Evolutionary conservation across 1,140 invertebrate species (phyloP).

Genomic region (Pogonomyrmex barbatus): DNA sequence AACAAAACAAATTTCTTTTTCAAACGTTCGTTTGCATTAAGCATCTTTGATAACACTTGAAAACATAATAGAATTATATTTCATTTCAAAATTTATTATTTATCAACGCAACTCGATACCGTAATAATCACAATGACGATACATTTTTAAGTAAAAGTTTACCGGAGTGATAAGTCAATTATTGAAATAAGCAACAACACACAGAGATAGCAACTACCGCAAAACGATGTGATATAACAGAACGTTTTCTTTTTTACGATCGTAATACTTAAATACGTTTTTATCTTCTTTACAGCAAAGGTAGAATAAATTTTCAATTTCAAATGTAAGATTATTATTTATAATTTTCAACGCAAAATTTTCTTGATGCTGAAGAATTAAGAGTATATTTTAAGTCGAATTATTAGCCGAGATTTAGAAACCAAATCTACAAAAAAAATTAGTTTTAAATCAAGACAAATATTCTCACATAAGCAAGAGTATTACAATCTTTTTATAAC

Average conservation of each 20-base stretch:
- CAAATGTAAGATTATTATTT: background rate
- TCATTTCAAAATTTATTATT: background rate
- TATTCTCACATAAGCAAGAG: too few species aligned
- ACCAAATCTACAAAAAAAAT: background rate
- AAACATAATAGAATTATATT: slow-evolving; percentile 18
- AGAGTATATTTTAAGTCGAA: background rate
- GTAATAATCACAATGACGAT: background rate
- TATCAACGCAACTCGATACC: background rate
- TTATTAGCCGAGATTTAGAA: slow-evolving; percentile 7
- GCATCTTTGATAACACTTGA: background rate
- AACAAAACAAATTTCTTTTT: slow-evolving; percentile 12
- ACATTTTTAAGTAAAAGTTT: background rate
- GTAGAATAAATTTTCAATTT: background rate
- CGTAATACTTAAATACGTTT: background rate
- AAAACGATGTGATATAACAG: background rate
- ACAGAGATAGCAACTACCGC: background rate
- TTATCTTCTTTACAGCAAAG: background rate
- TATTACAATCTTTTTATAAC: too few species aligned
- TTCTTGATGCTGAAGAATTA: background rate
- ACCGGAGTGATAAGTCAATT: background rate
- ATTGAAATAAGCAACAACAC: slow-evolving; percentile 3
- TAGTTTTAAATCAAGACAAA: too few species aligned
- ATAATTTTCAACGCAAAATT: background rate
- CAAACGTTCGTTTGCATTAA: background rate
- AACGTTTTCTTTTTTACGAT: background rate